phyloP scores from a whole-genome alignment of 2,797 vertebrate genomes.

The Typhlichthys subterraneus region DNA sequence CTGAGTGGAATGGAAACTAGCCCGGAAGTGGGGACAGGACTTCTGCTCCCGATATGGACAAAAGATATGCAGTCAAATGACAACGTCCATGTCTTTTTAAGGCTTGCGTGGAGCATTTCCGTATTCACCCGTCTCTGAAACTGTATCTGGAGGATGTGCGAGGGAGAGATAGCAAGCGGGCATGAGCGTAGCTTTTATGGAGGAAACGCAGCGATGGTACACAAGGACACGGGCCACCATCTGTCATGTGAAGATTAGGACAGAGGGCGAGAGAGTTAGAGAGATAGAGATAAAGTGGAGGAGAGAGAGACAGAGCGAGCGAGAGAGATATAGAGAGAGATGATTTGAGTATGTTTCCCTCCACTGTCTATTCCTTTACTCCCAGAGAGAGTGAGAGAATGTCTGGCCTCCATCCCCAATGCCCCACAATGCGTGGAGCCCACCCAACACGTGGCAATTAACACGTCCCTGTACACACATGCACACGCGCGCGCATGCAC shows the following conservation, averaged over 20 bases:
- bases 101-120: too few relatives aligned
- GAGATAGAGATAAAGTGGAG: constrained; percentile 22
- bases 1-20: too few relatives aligned
- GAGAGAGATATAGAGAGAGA: constrained; percentile 26
- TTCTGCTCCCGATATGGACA: too few relatives aligned
- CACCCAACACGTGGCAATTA: constrained; percentile 61
- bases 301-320: constrained; percentile 13
- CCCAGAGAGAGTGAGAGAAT: constrained; percentile 53
- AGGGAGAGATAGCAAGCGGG: constrained; percentile 9
- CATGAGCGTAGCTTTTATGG: constrained; percentile 20
- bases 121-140: too few relatives aligned
- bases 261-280: constrained; percentile 7
- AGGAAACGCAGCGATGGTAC: not conserved
- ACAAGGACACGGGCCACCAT: constrained; percentile 24
- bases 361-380: constrained; percentile 22
- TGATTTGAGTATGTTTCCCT: constrained; percentile 54
- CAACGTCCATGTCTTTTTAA: too few relatives aligned
- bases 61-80: too few relatives aligned
- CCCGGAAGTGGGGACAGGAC: too few relatives aligned
- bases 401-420: constrained; percentile 37
- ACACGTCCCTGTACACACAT: constrained; percentile 45
- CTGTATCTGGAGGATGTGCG: too few relatives aligned
- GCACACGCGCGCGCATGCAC: constrained; percentile 31
- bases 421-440: constrained; percentile 28
- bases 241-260: constrained; percentile 30